phyloP scores from a whole-genome alignment of 1,140 invertebrate species.

The Drosophila santomea region DNA sequence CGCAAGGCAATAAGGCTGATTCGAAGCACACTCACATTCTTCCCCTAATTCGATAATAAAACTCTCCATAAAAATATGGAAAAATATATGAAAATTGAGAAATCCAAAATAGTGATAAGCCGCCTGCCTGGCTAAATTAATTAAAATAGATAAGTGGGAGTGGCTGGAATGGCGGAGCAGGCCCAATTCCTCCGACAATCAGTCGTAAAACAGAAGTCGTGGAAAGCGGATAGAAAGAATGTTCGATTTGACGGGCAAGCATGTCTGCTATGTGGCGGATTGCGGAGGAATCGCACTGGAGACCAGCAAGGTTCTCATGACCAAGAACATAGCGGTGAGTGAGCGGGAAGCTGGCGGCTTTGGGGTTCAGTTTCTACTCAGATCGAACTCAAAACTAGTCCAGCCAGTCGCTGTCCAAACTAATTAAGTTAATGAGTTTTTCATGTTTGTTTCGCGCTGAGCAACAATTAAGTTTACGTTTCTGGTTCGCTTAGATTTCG shows the following conservation, averaged over 20 bases:
- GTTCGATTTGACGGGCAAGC: conserved; percentile 73
- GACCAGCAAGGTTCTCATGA: conserved; percentile 77
- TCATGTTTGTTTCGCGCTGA: conserved; percentile 32
- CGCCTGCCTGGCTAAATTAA: conserved; percentile 30
- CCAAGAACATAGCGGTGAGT: conserved; percentile 78
- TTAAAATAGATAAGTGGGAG: conserved; percentile 50
- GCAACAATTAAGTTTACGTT: conserved; percentile 41
- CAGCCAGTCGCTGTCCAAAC: conserved; percentile 27
- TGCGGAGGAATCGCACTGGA: conserved; percentile 78
- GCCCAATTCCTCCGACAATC: background rate
- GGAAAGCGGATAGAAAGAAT: conserved; percentile 52
- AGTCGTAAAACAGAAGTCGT: conserved; percentile 41
- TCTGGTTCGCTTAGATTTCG: conserved; percentile 1
- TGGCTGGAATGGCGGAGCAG: background rate
- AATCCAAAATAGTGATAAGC: conserved; percentile 52
- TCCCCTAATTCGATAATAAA: conserved; percentile 36
- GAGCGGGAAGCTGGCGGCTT: conserved; percentile 5
- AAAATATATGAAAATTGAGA: conserved; percentile 37
- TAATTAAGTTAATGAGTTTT: conserved; percentile 62
- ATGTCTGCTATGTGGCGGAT: conserved; percentile 80
- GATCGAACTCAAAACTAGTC: conserved; percentile 26
- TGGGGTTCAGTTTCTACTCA: background rate
- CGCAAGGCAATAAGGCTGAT: conserved; percentile 45
- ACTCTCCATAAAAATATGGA: conserved; percentile 1
- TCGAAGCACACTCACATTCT: conserved; percentile 33